Conservation (phyloP, 2,888 invertebrate genomes). For the Pediacus dermestoides region DNA sequence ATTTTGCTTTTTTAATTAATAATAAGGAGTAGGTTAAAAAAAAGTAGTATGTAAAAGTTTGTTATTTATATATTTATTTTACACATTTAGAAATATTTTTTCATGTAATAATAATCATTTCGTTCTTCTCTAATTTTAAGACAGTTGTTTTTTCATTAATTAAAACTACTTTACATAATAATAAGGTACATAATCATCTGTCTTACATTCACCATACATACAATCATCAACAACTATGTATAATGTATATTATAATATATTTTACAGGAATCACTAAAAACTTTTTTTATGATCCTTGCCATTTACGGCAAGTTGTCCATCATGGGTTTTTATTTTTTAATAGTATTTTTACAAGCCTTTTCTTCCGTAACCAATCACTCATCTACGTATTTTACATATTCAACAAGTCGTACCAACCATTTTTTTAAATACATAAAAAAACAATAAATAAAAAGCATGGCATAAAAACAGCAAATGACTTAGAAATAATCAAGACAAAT, state of each 20-base stretch:
- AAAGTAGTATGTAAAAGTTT: constrained; percentile 28
- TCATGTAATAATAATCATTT: constrained; percentile 47
- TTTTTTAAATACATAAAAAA: too few species aligned
- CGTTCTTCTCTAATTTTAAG: constrained; percentile 44
- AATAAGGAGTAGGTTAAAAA: too few species aligned
- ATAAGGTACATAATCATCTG: constrained; percentile 49
- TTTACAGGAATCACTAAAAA: constrained; percentile 46
- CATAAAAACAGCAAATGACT: background rate
- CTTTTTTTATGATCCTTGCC: constrained; percentile 9
- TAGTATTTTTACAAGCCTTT: too few species aligned
- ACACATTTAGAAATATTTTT: constrained; percentile 51
- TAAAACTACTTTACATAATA: constrained; percentile 50
- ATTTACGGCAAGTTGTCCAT: constrained; percentile 18
- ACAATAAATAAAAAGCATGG: background rate
- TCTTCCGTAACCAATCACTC: constrained; percentile 3
- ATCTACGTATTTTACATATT: constrained; percentile 33
- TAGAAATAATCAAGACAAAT: background rate
- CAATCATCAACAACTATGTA: constrained; percentile 42
- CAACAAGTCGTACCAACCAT: constrained; percentile 36
- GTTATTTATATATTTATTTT: constrained; percentile 48
- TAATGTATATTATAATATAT: constrained; percentile 35
- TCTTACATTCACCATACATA: constrained; percentile 41
- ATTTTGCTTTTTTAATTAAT: too few species aligned
- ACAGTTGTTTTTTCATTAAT: constrained; percentile 33
- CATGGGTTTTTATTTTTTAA: too few species aligned